Percentiles rank a stretch among this genome's conserved stretches.
These are phyloP conservation scores for Macquaria australasica DNA, from an alignment of 2,113 vertebrate genomes.

Conservation along the genomic window DNA sequence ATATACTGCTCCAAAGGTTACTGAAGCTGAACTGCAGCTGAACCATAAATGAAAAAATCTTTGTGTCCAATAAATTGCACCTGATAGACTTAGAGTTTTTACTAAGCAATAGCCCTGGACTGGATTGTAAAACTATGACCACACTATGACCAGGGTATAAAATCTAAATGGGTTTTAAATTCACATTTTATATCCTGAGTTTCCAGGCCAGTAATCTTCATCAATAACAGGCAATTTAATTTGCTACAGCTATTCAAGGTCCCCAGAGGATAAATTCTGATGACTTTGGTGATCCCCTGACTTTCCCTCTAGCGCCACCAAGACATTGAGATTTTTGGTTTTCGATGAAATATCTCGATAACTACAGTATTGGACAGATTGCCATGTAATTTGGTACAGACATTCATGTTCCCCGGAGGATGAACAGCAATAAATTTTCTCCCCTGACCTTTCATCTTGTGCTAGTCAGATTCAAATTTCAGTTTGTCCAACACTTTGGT, in stretches of 20 bases:
- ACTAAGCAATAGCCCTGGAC: neutral
- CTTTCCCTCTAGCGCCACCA: no score
- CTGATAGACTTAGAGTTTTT: constrained; percentile 19
- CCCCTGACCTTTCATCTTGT: neutral
- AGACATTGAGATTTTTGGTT: no score
- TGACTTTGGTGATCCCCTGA: no score
- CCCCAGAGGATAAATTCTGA: neutral
- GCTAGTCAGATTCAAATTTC: neutral
- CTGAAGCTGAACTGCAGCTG: constrained; percentile 3
- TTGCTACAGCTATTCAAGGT: no score
- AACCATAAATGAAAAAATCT: constrained; percentile 12
- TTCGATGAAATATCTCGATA: no score
- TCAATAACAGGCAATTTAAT: constrained; percentile 30
- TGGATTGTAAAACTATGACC: neutral
- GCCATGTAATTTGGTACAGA: no score
- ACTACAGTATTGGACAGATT: no score
- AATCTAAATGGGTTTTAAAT: constrained; percentile 31
- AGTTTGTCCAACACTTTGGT: no score
- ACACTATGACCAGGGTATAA: neutral
- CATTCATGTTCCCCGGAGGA: no score
- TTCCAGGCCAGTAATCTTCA: constrained; percentile 21
- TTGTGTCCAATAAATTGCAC: constrained; percentile 29
- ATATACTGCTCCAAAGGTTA: neutral
- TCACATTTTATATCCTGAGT: neutral
- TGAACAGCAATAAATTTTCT: no score